Evolutionary conservation across 2,888 invertebrate species (phyloP).

Genomic region (Gisinianus flammeolus): DNA sequence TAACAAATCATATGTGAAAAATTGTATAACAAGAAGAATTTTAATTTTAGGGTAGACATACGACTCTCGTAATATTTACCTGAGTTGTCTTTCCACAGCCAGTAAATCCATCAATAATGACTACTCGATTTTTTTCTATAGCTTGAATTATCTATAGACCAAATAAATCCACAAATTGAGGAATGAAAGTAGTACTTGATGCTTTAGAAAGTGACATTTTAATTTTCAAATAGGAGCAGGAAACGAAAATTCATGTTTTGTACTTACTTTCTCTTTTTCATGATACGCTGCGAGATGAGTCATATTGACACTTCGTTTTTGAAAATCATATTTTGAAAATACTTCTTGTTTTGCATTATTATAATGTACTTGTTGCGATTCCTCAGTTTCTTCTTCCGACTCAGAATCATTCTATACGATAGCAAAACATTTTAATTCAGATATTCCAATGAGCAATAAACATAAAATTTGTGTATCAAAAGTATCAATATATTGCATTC

Average conservation of each 20-base stretch:
- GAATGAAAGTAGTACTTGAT: too few relatives aligned
- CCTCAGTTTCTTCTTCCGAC: conserved; percentile 35
- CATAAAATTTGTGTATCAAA: too few relatives aligned
- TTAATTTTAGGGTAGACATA: background rate
- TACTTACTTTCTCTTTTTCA: conserved; percentile 46
- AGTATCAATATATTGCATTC: too few relatives aligned
- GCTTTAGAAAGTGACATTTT: too few relatives aligned
- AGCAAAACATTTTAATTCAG: background rate
- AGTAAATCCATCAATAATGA: conserved; percentile 73
- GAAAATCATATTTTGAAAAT: conserved; percentile 47
- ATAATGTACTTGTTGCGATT: background rate
- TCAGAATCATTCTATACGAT: conserved; percentile 27
- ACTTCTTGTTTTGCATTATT: conserved; percentile 40
- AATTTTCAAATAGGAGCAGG: too few relatives aligned
- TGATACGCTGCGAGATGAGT: conserved; percentile 43
- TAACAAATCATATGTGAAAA: conserved; percentile 1
- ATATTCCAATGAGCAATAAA: too few relatives aligned
- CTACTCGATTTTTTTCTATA: conserved; percentile 46
- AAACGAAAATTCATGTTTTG: too few relatives aligned
- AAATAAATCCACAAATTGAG: conserved; percentile 12
- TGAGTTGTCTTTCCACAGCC: conserved; percentile 95
- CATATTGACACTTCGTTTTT: conserved; percentile 34
- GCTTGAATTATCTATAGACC: conserved; percentile 49
- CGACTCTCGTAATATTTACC: background rate
- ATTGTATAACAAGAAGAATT: background rate